Conservation (phyloP, 1,140 invertebrate species). For the Halictus rubicundus region DNA sequence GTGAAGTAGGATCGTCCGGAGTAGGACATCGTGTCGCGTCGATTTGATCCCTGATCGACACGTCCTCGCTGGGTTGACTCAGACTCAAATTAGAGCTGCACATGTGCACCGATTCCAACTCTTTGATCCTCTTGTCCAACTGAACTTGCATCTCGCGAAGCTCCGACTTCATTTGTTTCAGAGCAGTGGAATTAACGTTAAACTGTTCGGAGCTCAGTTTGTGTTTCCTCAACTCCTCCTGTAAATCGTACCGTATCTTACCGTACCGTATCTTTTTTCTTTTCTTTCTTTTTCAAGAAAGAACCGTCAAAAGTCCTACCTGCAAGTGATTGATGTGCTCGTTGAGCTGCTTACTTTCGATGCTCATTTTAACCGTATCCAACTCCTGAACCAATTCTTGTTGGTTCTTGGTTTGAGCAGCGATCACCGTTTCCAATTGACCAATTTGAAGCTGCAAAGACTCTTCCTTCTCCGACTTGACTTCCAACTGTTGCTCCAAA, state of each 20-base stretch:
- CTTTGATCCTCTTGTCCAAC: slow-evolving; percentile 85
- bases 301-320: slow-evolving; percentile 37
- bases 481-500: slow-evolving; percentile 86
- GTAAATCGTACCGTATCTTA: background rate
- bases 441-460: slow-evolving; percentile 79
- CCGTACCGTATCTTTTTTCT: no score
- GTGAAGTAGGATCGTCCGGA: slow-evolving; percentile 76
- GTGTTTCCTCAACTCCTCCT: slow-evolving; percentile 82
- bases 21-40: slow-evolving; percentile 74
- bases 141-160: slow-evolving; percentile 83
- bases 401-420: slow-evolving; percentile 81
- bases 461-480: slow-evolving; percentile 80
- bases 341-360: slow-evolving; percentile 79
- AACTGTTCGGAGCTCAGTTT: slow-evolving; percentile 82
- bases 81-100: slow-evolving; percentile 82
- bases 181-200: slow-evolving; percentile 78
- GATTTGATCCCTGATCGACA: slow-evolving; percentile 86
- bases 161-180: slow-evolving; percentile 81
- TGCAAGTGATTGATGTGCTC: slow-evolving; percentile 81
- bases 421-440: slow-evolving; percentile 79
- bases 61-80: slow-evolving; percentile 89
- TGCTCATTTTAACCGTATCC: slow-evolving; percentile 79
- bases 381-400: slow-evolving; percentile 81
- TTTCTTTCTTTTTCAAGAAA: no score
- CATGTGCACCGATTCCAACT: slow-evolving; percentile 85